Conservation (phyloP, 2,797 vertebrate genomes). For the Phrynocephalus forsythii region DNA sequence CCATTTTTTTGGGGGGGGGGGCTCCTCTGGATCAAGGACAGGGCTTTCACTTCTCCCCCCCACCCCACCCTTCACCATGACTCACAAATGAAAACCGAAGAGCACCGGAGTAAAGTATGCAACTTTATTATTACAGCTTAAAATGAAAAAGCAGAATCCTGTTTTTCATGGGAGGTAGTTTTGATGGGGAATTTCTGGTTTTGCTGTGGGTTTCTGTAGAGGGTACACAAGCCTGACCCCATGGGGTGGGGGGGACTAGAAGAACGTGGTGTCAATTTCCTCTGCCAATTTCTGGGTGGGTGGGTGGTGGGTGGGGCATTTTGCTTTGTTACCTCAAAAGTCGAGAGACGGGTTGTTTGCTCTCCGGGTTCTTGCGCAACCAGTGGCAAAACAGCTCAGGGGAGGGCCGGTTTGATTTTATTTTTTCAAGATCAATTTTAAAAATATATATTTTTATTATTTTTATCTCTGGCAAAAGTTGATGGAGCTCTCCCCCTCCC, state of each 20-base stretch:
- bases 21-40: too few species aligned
- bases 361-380: not conserved
- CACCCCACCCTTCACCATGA: too few species aligned
- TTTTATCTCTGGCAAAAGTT: not conserved
- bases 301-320: not conserved
- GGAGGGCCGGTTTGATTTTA: not conserved
- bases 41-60: too few species aligned
- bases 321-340: not conserved
- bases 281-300: not conserved
- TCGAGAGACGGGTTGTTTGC: not conserved
- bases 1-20: too few species aligned
- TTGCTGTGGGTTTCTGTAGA: not conserved
- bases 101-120: not conserved
- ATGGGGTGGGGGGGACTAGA: not conserved
- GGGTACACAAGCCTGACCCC: too few species aligned
- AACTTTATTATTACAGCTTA: too few species aligned
- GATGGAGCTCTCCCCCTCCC: too few species aligned
- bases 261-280: not conserved
- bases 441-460: not conserved
- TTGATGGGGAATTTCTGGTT: not conserved
- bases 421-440: constrained; percentile 9
- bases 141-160: not conserved
- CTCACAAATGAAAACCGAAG: too few species aligned
- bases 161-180: not conserved
- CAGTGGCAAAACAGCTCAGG: not conserved